A percentile compares a stretch with the other conserved stretches of the same genome.
Conservation (phyloP, 2,888 invertebrate species). For the Patella pellucida region DNA sequence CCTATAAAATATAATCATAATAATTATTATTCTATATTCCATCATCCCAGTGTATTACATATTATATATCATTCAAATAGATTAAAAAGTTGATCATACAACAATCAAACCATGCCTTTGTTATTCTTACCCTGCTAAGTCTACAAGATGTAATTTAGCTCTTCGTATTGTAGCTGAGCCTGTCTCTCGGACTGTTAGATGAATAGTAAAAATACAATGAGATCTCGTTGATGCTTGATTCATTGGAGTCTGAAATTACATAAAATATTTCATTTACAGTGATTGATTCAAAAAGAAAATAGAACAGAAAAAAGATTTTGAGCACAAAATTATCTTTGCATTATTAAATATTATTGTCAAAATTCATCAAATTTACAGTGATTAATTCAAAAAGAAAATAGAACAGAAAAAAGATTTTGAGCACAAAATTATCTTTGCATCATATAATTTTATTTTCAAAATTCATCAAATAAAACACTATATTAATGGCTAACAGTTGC, state of each 20-base stretch:
- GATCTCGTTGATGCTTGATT: slow-evolving; percentile 72
- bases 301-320: not conserved
- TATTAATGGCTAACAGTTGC: too few relatives aligned
- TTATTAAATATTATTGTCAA: too few relatives aligned
- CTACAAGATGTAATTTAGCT: slow-evolving; percentile 71
- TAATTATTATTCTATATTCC: not conserved
- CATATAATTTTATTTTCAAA: too few relatives aligned
- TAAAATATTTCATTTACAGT: slow-evolving; percentile 4
- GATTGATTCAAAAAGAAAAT: slow-evolving; percentile 5
- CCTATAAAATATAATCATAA: slow-evolving; percentile 45
- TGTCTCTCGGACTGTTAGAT: slow-evolving; percentile 65
- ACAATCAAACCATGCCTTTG: not conserved
- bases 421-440: not conserved
- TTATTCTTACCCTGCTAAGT: slow-evolving; percentile 70
- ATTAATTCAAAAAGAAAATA: slow-evolving; percentile 9
- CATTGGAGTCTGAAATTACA: slow-evolving; percentile 69
- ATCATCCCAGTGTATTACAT: too few relatives aligned
- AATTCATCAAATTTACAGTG: not conserved
- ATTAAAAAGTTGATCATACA: not conserved
- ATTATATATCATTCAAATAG: too few relatives aligned
- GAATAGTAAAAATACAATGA: slow-evolving; percentile 72
- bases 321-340: not conserved
- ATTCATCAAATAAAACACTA: too few relatives aligned
- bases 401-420: not conserved
- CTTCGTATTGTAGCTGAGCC: slow-evolving; percentile 69